phyloP scores from a whole-genome alignment of 2,888 invertebrate species.

The Drosophila mayaguana region DNA sequence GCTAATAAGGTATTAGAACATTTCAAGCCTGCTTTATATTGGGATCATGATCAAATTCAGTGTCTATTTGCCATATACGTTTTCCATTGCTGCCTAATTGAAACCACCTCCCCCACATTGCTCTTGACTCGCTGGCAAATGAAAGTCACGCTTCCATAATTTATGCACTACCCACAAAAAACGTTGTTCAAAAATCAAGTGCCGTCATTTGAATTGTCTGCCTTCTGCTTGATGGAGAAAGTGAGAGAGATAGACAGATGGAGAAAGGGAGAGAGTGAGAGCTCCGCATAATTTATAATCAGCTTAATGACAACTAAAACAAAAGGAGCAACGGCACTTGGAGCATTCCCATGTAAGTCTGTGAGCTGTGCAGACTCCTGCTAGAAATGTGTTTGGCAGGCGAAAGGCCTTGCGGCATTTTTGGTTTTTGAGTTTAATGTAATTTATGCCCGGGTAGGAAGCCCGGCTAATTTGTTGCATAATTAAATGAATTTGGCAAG shows the following conservation, averaged over 20 bases:
- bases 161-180: conserved; percentile 31
- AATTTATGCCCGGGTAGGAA: conserved; percentile 66
- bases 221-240: conserved; percentile 1
- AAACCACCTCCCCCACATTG: neutral
- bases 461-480: conserved; percentile 73
- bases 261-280: conserved; percentile 3
- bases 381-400: conserved; percentile 2
- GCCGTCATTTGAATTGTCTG: conserved; percentile 37
- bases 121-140: neutral
- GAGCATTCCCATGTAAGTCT: neutral
- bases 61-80: neutral
- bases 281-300: conserved; percentile 75
- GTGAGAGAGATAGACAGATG: neutral
- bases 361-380: conserved; percentile 14
- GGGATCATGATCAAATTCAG: too few relatives aligned
- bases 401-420: conserved; percentile 66
- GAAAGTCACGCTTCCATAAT: conserved; percentile 38
- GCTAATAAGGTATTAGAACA: too few relatives aligned
- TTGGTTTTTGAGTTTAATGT: conserved; percentile 68
- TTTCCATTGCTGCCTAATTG: neutral
- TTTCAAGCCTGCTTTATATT: too few relatives aligned
- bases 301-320: conserved; percentile 77
- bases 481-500: conserved; percentile 74
- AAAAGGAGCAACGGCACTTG: conserved; percentile 33
- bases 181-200: conserved; percentile 44